These are phyloP conservation scores for Trichosurus vulpecula DNA, from an alignment of 2,797 vertebrate species.

Conservation along the genomic window DNA sequence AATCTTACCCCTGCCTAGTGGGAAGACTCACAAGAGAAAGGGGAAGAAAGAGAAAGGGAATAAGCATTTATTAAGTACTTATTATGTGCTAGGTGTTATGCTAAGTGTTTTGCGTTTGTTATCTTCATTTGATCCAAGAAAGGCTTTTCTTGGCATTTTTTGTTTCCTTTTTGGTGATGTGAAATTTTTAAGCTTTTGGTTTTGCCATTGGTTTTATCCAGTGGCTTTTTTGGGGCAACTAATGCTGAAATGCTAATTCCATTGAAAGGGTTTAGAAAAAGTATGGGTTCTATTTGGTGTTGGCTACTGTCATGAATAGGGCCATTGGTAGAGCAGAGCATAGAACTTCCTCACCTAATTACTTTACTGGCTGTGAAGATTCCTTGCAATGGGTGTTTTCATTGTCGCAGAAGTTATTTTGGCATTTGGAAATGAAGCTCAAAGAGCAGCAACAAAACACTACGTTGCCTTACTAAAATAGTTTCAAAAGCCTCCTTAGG, in stretches of 20 bases:
- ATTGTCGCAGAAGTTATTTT: conserved; percentile 28
- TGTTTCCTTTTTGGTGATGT: background rate
- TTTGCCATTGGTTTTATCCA: background rate
- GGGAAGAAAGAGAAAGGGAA: background rate
- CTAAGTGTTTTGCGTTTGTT: background rate
- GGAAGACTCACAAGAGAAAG: background rate
- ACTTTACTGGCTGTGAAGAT: conserved; percentile 9
- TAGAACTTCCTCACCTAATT: background rate
- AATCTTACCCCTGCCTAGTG: conserved; percentile 13
- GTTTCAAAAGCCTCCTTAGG: background rate
- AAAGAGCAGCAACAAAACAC: background rate
- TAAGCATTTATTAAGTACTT: background rate
- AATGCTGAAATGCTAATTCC: background rate
- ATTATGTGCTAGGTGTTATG: background rate
- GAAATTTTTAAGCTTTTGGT: background rate
- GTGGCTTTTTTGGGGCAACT: background rate
- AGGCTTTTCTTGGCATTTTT: background rate
- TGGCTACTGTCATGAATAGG: background rate
- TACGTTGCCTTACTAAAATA: background rate
- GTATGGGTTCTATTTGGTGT: background rate
- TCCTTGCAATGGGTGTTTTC: background rate
- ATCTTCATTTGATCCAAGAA: background rate
- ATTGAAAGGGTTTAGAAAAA: background rate
- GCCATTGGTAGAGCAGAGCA: background rate
- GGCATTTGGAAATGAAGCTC: background rate